Conservation (phyloP, 2,888 invertebrate species). For the Saturnia japonica region DNA sequence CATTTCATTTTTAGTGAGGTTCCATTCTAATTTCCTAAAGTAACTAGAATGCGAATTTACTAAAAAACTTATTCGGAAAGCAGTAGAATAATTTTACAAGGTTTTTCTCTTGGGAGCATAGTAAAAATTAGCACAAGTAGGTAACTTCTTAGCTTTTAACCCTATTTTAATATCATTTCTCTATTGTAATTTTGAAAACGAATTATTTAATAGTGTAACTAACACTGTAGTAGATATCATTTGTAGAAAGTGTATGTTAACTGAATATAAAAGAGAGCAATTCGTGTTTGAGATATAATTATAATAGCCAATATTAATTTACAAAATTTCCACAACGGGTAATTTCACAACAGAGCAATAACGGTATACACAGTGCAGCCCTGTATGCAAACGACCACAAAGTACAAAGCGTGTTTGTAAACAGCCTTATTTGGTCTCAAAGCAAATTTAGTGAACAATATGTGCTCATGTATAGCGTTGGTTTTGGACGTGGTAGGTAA, state of each 20-base stretch:
- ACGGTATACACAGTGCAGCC: slow-evolving; percentile 48
- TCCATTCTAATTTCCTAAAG: too few species aligned
- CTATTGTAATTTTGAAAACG: too few species aligned
- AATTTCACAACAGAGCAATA: slow-evolving; percentile 56
- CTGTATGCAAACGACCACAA: slow-evolving; percentile 58
- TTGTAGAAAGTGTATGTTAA: too few species aligned
- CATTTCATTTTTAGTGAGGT: too few species aligned
- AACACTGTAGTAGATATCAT: too few species aligned
- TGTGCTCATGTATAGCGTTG: slow-evolving; percentile 15
- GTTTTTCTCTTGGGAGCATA: too few species aligned
- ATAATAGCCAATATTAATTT: slow-evolving; percentile 48
- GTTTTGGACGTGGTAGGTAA: slow-evolving; percentile 4
- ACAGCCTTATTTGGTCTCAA: slow-evolving; percentile 66
- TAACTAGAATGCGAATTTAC: neutral
- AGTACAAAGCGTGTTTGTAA: slow-evolving; percentile 67
- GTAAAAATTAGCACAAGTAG: too few species aligned
- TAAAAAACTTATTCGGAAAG: neutral
- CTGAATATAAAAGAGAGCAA: neutral
- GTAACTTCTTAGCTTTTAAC: too few species aligned
- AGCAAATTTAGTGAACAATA: slow-evolving; percentile 52
- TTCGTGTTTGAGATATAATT: neutral
- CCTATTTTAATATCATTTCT: too few species aligned
- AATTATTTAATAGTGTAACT: too few species aligned
- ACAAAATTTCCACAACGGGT: slow-evolving; percentile 52
- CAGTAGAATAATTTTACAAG: neutral